These are phyloP conservation scores for Triplophysa yarkandensis DNA, from an alignment of 2,797 vertebrate species.

Conservation along the genomic window DNA sequence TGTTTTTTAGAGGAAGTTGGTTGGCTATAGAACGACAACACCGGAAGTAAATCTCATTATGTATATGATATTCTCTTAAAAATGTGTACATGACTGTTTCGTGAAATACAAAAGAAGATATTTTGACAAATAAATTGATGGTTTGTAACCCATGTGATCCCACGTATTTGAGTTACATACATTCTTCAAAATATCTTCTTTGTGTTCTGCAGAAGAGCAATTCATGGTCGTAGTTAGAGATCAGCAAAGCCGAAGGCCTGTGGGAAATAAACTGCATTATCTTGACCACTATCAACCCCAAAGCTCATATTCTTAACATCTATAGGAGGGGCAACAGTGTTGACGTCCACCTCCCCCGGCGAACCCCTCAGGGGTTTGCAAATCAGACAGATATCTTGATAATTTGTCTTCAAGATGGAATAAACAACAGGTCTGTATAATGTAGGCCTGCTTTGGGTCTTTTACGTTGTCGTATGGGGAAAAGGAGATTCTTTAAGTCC, in stretches of 20 bases:
- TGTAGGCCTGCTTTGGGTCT: constrained; percentile 47
- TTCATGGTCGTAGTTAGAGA: constrained; percentile 1
- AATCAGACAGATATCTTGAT: constrained; percentile 55
- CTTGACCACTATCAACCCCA: constrained; percentile 53
- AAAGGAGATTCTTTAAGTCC: background rate
- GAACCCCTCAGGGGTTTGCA: constrained; percentile 45
- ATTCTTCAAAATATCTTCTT: no score
- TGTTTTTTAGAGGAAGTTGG: constrained; percentile 16
- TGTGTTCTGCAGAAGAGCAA: background rate
- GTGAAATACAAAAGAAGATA: no score
- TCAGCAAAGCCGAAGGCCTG: constrained; percentile 14
- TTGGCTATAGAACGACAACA: background rate
- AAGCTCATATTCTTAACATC: constrained; percentile 53
- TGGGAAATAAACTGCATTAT: constrained; percentile 45
- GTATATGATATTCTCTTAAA: no score
- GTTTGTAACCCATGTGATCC: no score
- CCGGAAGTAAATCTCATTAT: no score
- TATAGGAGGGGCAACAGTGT: constrained; percentile 37
- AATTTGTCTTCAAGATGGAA: constrained; percentile 57
- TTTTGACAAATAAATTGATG: no score
- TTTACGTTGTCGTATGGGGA: constrained; percentile 21
- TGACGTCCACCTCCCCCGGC: constrained; percentile 15
- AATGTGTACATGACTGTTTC: no score
- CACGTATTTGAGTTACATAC: no score
- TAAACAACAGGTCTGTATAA: constrained; percentile 52